Base-by-base conservation (phyloP, 1,140 invertebrate species). In the Pararge aegeria region DNA sequence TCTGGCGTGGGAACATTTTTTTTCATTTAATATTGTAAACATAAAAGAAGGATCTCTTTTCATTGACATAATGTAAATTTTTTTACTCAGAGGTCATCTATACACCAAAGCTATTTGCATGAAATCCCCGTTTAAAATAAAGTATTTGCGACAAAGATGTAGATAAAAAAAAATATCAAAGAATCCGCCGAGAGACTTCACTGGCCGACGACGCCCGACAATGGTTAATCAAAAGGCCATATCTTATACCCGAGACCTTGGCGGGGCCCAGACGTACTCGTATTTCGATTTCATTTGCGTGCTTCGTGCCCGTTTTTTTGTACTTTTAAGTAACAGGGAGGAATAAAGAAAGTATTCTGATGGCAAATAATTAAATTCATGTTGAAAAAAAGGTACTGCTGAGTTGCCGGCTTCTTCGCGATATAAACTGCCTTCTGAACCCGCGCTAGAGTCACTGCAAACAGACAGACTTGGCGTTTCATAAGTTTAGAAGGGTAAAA, bases 271-370 rank as follows among this genome's bases (percentile, higher is more conserved):
- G 70, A 77, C 73, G 73, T 87, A 88, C 85, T 87, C 73, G 73
- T 87, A 88, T 85, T 87, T 84, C 85, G 82, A 87, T 88, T 85
- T 83, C 83, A 88, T 87, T 88, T 88, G 83, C 82, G 71, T 85
- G 80, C 76, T 82, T 1, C 83, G 78, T 80, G 83, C 73, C 67
- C 62, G 58, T 38, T 48, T 83, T 83, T 61, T 69, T 80, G 38
- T 42, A 15, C 38, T 42, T 42, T 42, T 5, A 12, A 16, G 13
- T 6, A 42, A 16, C 18, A 2, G 13, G 5, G 5, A 38, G 9
- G 12, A 38, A 12, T 18, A 42, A 42, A 18, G 38, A 42, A 42
- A 42, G 38, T 15, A 7, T 42, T 42, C 16, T 16, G 34, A 38
- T 27, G 27, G 27, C n/a, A 4, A 27, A 27, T 27, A 27, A 7